Base-by-base conservation (phyloP, 1,140 invertebrate genomes). In the Eumaeus atala region DNA sequence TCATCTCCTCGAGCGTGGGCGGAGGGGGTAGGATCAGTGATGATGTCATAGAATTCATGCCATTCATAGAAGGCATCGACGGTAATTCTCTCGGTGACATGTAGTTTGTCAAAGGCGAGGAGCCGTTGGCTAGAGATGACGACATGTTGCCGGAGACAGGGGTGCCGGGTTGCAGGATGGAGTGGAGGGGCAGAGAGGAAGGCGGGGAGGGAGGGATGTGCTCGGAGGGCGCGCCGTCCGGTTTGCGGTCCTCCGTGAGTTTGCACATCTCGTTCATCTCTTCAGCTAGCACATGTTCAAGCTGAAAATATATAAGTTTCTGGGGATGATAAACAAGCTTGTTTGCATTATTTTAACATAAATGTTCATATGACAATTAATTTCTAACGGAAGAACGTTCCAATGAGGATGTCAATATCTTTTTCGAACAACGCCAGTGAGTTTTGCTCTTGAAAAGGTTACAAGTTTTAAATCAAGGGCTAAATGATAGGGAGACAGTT, bases 271-370 rank as follows among this genome's bases (percentile, higher is more conserved):
- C 81, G 54, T 78, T 72, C 72, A 88, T 85, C 55, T 88, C 84
- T 11, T 84, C 82, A 0, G 83, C 80, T 14, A 88, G 64, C 0
- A 88, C 86, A 59, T 84, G 80, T 47, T 87, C 86, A 74, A 88
- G 53, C 84, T 88, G 56, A 60, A 73, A 74, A 48, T 9, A 54
- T 51, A 56, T 40, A 40, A 40, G n/a, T n/a, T n/a, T n/a, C n/a
- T n/a, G n/a, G n/a, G n/a, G n/a, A n/a, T n/a, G n/a, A n/a, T n/a
- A n/a, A n/a, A n/a, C n/a, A n/a, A n/a, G n/a, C n/a, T n/a, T n/a
- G n/a, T n/a, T n/a, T n/a, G n/a, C n/a, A n/a, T n/a, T n/a, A n/a
- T n/a, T n/a, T n/a, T n/a, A n/a, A n/a, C n/a, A n/a, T n/a, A n/a
- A n/a, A n/a, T n/a, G n/a, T n/a, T n/a, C n/a, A n/a, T n/a, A n/a